These are phyloP conservation scores for Encarsia formosa DNA, from an alignment of 2,888 invertebrate genomes.

Conservation along the genomic window DNA sequence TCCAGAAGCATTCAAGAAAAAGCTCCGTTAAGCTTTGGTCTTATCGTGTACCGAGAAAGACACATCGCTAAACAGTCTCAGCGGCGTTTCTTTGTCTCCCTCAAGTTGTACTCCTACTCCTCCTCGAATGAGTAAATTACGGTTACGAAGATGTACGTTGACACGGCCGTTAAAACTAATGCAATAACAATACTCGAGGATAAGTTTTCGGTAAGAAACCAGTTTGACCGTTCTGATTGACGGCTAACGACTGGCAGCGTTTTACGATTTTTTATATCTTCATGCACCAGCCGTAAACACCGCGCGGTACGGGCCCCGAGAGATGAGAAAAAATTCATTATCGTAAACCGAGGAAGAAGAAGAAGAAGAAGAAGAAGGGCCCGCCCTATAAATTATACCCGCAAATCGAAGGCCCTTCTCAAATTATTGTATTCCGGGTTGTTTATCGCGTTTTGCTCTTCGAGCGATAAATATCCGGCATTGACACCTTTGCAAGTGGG, in stretches of 20 bases:
- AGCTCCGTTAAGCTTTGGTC: too few species aligned
- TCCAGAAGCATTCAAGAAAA: too few species aligned
- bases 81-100: constrained; percentile 24
- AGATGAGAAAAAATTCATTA: constrained; percentile 26
- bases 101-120: constrained; percentile 1
- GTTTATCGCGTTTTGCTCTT: too few species aligned
- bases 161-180: constrained; percentile 28
- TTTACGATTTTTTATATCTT: constrained; percentile 27
- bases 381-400: constrained; percentile 27
- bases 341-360: constrained; percentile 25
- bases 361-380: too few species aligned
- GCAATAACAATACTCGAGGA: constrained; percentile 29
- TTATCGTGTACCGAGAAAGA: too few species aligned
- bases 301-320: too few species aligned
- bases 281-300: constrained; percentile 10
- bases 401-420: constrained; percentile 30
- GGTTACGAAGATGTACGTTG: constrained; percentile 25
- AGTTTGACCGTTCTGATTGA: too few species aligned
- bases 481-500: too few species aligned
- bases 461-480: too few species aligned
- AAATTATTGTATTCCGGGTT: too few species aligned
- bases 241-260: constrained; percentile 29
- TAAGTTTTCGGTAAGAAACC: too few species aligned
- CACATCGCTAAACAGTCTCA: too few species aligned
- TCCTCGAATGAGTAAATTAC: constrained; percentile 27